Conservation (phyloP, 2,113 vertebrate genomes). For the Cnemophilus loriae region DNA sequence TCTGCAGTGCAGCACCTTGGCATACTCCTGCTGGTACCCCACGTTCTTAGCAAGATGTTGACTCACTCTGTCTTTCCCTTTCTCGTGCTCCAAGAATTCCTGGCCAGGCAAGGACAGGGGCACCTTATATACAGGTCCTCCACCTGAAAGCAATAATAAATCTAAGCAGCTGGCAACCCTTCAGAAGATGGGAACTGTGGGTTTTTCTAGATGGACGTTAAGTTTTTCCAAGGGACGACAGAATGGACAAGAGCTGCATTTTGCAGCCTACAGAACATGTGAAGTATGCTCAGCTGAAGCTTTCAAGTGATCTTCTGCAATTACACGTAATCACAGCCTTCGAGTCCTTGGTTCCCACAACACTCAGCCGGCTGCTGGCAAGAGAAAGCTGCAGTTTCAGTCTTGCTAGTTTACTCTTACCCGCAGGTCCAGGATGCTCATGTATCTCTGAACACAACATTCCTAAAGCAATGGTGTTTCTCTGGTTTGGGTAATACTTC, state of each 20-base stretch:
- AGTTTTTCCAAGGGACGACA: not conserved
- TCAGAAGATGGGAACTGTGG: not conserved
- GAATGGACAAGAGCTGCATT: not conserved
- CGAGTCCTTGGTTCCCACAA: not conserved
- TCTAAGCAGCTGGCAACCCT: not conserved
- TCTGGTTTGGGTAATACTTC: not conserved
- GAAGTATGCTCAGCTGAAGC: not conserved
- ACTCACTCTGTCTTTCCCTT: not conserved
- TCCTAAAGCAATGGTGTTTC: not conserved
- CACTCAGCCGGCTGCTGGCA: not conserved
- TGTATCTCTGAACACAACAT: not conserved
- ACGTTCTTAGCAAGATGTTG: fast-evolving
- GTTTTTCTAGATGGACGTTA: not conserved
- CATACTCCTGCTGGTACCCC: not conserved
- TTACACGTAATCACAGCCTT: not conserved
- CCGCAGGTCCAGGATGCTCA: not conserved
- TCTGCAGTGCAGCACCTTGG: fast-evolving
- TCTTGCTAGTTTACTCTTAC: not conserved
- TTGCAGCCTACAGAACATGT: not conserved
- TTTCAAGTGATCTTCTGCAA: not conserved
- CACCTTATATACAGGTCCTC: not conserved
- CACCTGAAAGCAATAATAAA: not conserved
- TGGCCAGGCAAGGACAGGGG: not conserved
- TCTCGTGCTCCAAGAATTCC: not conserved
- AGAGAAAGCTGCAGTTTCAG: not conserved